phyloP scores from a whole-genome alignment of 2,888 invertebrate genomes.

The Crepidodera aurea region DNA sequence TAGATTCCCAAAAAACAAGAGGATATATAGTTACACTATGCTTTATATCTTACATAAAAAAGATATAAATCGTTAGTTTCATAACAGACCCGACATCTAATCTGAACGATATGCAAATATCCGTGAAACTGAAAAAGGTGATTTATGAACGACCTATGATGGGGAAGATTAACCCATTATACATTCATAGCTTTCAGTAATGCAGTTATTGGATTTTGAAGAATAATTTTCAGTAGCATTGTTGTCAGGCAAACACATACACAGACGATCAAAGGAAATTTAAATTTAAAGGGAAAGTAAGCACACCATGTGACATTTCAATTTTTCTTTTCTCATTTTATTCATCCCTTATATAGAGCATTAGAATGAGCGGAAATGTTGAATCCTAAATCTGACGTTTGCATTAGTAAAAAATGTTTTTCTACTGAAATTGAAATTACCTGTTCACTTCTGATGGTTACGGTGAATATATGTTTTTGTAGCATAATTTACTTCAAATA shows the following conservation, averaged over 20 bases:
- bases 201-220: constrained; percentile 31
- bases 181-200: constrained; percentile 49
- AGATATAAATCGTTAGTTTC: no score
- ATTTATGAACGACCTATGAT: constrained; percentile 50
- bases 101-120: constrained; percentile 6
- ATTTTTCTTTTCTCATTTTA: constrained; percentile 26
- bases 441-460: not conserved
- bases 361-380: constrained; percentile 22
- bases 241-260: constrained; percentile 21
- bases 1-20: no score
- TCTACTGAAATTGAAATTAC: constrained; percentile 14
- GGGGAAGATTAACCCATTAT: constrained; percentile 53
- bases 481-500: no score
- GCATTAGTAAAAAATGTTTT: constrained; percentile 22
- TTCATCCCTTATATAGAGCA: constrained; percentile 16
- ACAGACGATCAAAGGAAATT: constrained; percentile 28
- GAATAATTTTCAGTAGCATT: constrained; percentile 24
- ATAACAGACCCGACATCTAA: not conserved
- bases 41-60: no score
- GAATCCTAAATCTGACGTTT: constrained; percentile 22
- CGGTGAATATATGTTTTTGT: not conserved
- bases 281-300: constrained; percentile 31
- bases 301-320: constrained; percentile 28
- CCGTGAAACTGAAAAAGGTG: constrained; percentile 40
- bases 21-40: no score